Conservation (phyloP, 2,113 vertebrate species). For the Prolemur simus region DNA sequence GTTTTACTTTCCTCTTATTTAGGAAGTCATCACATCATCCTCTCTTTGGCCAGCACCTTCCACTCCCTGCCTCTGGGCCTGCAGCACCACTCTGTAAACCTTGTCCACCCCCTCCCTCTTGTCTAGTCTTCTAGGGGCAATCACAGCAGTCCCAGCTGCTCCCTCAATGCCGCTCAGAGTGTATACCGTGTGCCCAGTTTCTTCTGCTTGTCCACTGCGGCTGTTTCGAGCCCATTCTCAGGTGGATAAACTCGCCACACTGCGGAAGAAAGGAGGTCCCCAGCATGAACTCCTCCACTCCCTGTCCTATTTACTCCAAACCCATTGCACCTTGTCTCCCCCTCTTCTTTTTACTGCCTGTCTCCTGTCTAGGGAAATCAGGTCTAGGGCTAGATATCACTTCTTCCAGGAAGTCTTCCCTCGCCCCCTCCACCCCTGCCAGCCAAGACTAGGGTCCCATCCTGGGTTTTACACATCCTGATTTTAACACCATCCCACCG, state of each 20-base stretch:
- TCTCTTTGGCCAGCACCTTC: neutral
- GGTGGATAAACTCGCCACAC: accelerated
- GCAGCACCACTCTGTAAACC: neutral
- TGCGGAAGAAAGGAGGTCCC: neutral
- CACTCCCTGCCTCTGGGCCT: neutral
- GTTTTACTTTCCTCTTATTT: neutral
- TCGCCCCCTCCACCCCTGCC: neutral
- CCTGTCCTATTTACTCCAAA: too few species aligned
- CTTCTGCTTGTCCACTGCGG: neutral
- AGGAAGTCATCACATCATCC: neutral
- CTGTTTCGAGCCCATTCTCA: neutral
- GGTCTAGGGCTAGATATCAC: neutral
- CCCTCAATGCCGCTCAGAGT: neutral
- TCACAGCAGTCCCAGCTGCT: neutral
- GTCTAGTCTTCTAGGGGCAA: too few species aligned
- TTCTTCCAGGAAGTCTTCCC: neutral
- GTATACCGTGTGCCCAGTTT: accelerated
- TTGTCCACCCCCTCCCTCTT: neutral
- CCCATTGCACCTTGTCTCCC: neutral
- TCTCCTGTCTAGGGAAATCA: neutral
- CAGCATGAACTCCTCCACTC: neutral
- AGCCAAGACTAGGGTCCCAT: neutral
- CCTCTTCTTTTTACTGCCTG: neutral
- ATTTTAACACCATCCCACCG: neutral
- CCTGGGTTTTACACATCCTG: neutral